Evolutionary conservation across 2,113 vertebrate species (phyloP).

Genomic region (Notechis scutatus): DNA sequence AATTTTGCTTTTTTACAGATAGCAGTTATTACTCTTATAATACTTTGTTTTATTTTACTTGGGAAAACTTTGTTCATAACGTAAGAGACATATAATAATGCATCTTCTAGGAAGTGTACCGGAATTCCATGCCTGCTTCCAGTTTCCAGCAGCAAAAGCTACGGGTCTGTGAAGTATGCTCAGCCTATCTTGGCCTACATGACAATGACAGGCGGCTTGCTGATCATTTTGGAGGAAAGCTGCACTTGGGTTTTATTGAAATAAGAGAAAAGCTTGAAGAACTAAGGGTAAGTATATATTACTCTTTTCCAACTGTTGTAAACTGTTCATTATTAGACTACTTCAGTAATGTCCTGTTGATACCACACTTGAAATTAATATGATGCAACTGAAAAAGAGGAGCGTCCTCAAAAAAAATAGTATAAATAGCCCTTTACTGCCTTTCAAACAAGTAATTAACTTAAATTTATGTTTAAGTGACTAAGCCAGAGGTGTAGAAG

Average conservation of each 20-base stretch:
- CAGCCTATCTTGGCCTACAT: slow-evolving; percentile 95
- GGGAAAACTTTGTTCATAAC: neutral
- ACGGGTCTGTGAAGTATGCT: slow-evolving; percentile 96
- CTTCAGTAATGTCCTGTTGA: neutral
- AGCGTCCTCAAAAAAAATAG: neutral
- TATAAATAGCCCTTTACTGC: neutral
- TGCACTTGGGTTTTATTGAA: slow-evolving; percentile 98
- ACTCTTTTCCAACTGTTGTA: fast-evolving
- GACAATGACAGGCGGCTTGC: slow-evolving; percentile 96
- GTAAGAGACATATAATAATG: neutral
- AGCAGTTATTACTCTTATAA: neutral
- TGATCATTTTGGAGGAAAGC: slow-evolving; percentile 97
- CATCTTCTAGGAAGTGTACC: slow-evolving; percentile 86
- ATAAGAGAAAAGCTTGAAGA: slow-evolving; percentile 98
- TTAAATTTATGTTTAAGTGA: neutral
- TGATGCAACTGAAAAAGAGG: neutral
- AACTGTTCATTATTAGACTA: neutral
- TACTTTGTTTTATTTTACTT: neutral
- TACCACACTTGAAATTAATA: neutral
- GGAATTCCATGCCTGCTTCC: slow-evolving; percentile 98
- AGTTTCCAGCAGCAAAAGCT: slow-evolving; percentile 99
- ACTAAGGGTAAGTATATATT: slow-evolving; percentile 80
- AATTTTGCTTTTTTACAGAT: neutral
- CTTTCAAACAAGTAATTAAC: neutral
- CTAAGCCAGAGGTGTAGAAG: neutral